Evolutionary conservation across 1,140 invertebrate species (phyloP).

Genomic region (Orchestia grillus): DNA sequence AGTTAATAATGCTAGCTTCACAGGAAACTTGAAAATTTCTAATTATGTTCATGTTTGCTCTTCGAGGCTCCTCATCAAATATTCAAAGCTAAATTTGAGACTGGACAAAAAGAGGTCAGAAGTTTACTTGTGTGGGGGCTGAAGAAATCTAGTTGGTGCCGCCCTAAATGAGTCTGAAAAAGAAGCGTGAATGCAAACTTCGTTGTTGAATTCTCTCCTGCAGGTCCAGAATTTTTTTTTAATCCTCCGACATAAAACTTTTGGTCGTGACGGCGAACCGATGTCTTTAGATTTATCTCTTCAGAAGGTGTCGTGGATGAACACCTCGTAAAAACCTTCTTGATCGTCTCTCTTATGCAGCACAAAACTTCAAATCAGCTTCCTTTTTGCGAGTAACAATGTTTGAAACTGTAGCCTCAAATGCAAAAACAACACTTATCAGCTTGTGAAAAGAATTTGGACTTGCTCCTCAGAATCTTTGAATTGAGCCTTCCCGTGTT

Average conservation of each 20-base stretch:
- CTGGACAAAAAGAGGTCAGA: neutral
- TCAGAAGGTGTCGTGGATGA: neutral
- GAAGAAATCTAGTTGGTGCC: neutral
- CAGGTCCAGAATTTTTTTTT: neutral
- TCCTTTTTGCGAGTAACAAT: too few relatives aligned
- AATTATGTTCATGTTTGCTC: neutral
- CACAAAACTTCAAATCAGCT: too few relatives aligned
- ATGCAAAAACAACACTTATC: too few relatives aligned
- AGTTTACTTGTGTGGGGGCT: neutral
- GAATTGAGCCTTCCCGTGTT: too few relatives aligned
- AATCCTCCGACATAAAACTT: neutral
- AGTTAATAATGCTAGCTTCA: neutral
- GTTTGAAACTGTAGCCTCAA: too few relatives aligned
- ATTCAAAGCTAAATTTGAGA: neutral
- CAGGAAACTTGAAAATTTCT: neutral
- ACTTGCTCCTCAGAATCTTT: too few relatives aligned
- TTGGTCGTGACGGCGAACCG: neutral
- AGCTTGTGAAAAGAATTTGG: too few relatives aligned
- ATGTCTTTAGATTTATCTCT: neutral
- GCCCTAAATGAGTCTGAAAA: neutral
- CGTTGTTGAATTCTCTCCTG: neutral
- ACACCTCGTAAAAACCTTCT: too few relatives aligned
- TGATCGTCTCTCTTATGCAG: too few relatives aligned
- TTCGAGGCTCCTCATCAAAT: neutral
- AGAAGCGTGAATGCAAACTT: neutral